phyloP scores from a whole-genome alignment of 2,888 invertebrate genomes.

The Amitus sp. region DNA sequence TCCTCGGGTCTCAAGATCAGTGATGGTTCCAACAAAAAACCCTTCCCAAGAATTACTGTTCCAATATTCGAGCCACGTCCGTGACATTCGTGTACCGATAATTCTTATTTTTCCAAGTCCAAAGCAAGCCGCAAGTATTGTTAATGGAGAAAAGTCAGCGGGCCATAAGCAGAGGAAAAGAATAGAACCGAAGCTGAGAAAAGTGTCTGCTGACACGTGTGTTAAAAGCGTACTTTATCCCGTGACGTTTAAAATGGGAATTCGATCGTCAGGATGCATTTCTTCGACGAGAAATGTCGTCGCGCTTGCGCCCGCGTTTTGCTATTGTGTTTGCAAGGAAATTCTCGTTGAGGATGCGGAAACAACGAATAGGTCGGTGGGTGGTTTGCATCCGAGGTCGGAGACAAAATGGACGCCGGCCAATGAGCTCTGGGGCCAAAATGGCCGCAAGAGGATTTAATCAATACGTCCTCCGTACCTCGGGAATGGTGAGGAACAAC shows the following conservation, averaged over 20 bases:
- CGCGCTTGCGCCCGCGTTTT: conserved; percentile 49
- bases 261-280: conserved; percentile 45
- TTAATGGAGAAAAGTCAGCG: conserved; percentile 1
- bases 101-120: not conserved
- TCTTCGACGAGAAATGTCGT: conserved; percentile 49
- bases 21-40: not conserved
- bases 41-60: not conserved
- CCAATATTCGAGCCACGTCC: too few species aligned
- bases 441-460: conserved; percentile 64
- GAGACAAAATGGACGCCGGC: conserved; percentile 63
- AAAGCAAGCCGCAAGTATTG: not conserved
- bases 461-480: conserved; percentile 58
- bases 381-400: conserved; percentile 38
- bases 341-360: conserved; percentile 38
- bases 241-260: conserved; percentile 40
- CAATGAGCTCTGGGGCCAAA: conserved; percentile 58
- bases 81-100: not conserved
- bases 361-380: conserved; percentile 33
- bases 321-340: conserved; percentile 41
- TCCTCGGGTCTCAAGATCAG: too few species aligned
- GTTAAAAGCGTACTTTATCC: conserved; percentile 44
- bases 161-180: not conserved
- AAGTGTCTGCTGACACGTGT: conserved; percentile 35
- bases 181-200: conserved; percentile 10
- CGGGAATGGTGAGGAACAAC: conserved; percentile 49